These are phyloP conservation scores for Patella ulyssiponensis DNA, from an alignment of 2,888 invertebrate genomes.

Conservation along the genomic window DNA sequence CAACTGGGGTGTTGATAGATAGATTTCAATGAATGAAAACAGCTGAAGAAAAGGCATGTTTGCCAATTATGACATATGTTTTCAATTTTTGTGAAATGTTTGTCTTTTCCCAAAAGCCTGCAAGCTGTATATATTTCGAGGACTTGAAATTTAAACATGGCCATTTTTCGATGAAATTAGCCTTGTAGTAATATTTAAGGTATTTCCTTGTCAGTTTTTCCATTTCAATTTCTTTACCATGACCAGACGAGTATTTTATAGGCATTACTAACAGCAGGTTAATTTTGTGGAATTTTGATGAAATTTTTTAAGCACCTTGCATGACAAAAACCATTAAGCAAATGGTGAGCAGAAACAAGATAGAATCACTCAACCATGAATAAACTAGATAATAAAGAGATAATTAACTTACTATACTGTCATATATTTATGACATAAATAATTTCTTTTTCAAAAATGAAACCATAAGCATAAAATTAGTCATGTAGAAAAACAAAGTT, in stretches of 20 bases:
- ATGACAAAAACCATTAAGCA: background rate
- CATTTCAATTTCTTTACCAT: too few species aligned
- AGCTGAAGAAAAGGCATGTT: constrained; percentile 10
- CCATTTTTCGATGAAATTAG: background rate
- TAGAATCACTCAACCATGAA: background rate
- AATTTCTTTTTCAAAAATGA: too few species aligned
- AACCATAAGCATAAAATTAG: too few species aligned
- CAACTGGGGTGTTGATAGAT: background rate
- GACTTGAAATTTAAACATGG: constrained; percentile 1
- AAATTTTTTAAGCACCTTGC: background rate
- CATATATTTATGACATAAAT: too few species aligned
- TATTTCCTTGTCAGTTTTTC: too few species aligned
- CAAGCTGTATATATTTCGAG: background rate
- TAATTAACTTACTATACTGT: background rate
- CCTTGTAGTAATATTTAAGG: too few species aligned
- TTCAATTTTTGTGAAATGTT: constrained; percentile 10
- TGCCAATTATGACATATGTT: constrained; percentile 12
- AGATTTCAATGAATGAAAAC: background rate
- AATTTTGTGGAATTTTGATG: constrained; percentile 11
- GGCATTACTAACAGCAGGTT: background rate
- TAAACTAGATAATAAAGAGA: background rate
- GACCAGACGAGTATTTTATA: too few species aligned
- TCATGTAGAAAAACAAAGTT: too few species aligned
- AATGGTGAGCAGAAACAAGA: background rate
- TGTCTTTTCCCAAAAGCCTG: constrained; percentile 10